A percentile compares a stretch with the other conserved stretches of the same genome.
Evolutionary conservation across 2,113 vertebrate genomes (phyloP).

Genomic region (Myocastor coypus): DNA sequence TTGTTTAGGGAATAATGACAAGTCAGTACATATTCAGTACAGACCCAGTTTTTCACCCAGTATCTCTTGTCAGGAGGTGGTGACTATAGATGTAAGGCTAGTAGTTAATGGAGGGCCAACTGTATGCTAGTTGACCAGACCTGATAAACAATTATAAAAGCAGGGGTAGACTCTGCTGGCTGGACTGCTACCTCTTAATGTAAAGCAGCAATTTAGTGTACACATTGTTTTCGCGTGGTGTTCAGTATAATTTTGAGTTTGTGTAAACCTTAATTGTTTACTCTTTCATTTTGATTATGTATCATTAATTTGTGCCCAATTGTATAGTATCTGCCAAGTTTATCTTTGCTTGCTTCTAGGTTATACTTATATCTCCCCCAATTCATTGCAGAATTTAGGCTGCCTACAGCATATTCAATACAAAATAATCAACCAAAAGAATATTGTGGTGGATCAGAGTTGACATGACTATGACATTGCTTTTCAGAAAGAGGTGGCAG

Average conservation of each 20-base stretch:
- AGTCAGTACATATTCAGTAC: background rate
- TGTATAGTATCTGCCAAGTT: constrained; percentile 22
- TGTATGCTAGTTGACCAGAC: background rate
- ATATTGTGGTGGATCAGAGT: background rate
- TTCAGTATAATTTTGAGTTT: constrained; percentile 42
- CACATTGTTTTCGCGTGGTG: background rate
- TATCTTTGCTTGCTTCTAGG: background rate
- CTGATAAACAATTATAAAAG: constrained; percentile 26
- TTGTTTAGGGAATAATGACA: background rate
- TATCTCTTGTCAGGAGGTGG: background rate
- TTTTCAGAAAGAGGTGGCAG: constrained; percentile 35
- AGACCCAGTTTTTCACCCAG: background rate
- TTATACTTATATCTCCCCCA: background rate
- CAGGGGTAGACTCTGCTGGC: background rate
- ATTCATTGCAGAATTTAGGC: background rate
- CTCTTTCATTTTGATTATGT: constrained; percentile 40
- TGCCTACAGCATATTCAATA: background rate
- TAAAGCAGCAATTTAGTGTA: background rate
- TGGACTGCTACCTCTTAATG: background rate
- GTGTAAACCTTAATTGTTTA: background rate
- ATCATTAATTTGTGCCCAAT: background rate
- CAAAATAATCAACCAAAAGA: constrained; percentile 4
- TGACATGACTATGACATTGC: background rate
- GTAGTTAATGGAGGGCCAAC: background rate
- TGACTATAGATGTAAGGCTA: background rate